A percentile compares a stretch with the other conserved stretches of the same genome.
These are phyloP conservation scores for Eubucco bourcierii DNA, from an alignment of 2,113 vertebrate genomes.

Conservation along the genomic window DNA sequence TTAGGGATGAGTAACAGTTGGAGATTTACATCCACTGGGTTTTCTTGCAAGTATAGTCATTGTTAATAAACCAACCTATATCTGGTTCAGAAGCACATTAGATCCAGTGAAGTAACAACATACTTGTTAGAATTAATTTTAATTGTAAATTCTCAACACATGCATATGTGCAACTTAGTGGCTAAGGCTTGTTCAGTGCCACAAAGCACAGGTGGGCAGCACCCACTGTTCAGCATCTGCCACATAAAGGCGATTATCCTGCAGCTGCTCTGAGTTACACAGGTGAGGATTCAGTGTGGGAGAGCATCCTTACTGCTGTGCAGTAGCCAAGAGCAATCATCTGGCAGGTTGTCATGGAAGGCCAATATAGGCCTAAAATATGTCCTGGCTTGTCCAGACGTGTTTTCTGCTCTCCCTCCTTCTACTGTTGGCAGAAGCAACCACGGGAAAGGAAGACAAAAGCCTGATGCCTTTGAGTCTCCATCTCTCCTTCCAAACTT, in stretches of 20 bases:
- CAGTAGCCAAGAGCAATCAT: neutral
- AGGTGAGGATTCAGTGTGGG: neutral
- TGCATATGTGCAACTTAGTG: neutral
- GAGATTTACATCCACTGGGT: neutral
- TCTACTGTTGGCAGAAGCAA: no score
- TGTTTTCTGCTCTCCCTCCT: no score
- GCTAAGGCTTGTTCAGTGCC: neutral
- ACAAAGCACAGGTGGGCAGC: fast-evolving
- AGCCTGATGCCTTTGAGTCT: no score
- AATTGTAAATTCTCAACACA: neutral
- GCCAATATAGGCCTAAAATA: no score
- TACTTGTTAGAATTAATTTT: neutral
- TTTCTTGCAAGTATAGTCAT: neutral
- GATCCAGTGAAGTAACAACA: fast-evolving
- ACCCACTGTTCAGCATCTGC: neutral
- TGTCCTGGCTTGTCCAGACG: no score
- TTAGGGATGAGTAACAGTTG: neutral
- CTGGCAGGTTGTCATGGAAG: neutral
- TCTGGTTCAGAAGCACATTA: neutral
- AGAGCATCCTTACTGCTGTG: neutral
- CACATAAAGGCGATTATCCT: neutral
- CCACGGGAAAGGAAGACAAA: no score
- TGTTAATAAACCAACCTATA: neutral
- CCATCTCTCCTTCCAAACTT: no score
- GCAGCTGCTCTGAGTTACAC: neutral